Base-by-base conservation (phyloP, 2,888 invertebrate genomes). In the Hirudinaria manillensis region DNA sequence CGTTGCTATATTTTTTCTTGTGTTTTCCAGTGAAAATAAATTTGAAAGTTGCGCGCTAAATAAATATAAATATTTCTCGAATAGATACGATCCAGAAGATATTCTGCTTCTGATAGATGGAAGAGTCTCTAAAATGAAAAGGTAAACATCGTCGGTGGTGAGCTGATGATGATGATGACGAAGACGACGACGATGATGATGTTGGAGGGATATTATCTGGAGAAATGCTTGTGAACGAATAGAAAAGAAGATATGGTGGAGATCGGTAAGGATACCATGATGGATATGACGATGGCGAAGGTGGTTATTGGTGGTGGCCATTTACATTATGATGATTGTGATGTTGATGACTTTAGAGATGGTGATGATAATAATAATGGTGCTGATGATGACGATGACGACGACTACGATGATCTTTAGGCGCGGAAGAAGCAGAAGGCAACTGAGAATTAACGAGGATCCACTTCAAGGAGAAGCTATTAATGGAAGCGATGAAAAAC, bases 261-360 rank as follows among this genome's bases (percentile, higher is more conserved):
- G 13, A 45, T 45, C 45, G 45, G 45, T 45, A 16, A 45, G 45
- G 45, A 45, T 16, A 1, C 45, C 45, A 45, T 45, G 45, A 10
- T 45, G 45, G 45, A 7, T 45, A 61, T 61, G 61, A 19, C n/a
- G 61, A 61, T 61, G 61, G n/a, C n/a, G 61, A 56, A 7, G 56
- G 3, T 61, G 45, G 45, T 27, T 61, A 29, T 21, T 13, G 24
- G 13, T 56, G 56, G 3, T 13, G 6, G 27, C 13, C n/a, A 56
- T 13, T 21, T 24, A 6, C 6, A 3, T 13, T 4, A 56, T 13
- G 13, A 56, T 56, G 1, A 19, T 1, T 1, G n/a, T 61, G 61
- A 1, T 61, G 19, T 4, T 16, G 61, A 61, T 61, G 21, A n/a
- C n/a, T 16, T 21, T 61, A 29, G n/a, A 21, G 21, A 61, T 61